Conservation (phyloP, 2,888 invertebrate species). For the Labia minor region DNA sequence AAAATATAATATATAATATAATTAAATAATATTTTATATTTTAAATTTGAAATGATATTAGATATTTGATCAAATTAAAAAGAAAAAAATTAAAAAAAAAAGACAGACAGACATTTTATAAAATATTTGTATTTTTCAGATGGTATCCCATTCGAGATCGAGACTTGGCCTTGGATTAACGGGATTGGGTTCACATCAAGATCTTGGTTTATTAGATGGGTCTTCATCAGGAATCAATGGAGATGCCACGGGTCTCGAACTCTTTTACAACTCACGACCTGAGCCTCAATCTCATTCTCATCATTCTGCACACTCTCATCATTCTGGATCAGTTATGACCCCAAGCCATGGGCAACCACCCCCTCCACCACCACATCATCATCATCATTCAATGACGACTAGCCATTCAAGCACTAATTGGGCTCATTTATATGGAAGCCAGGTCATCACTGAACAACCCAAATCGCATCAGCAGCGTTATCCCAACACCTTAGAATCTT, state of each 20-base stretch:
- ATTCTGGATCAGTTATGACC: conserved; percentile 33
- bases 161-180: conserved; percentile 60
- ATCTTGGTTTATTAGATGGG: conserved; percentile 28
- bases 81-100: too few species aligned
- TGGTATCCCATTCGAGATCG: conserved; percentile 21
- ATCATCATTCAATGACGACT: background rate
- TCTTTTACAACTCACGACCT: conserved; percentile 68
- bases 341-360: conserved; percentile 74
- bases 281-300: conserved; percentile 35
- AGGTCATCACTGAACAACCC: conserved; percentile 80
- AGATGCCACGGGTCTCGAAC: conserved; percentile 43
- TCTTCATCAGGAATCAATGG: conserved; percentile 39
- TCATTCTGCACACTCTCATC: conserved; percentile 45
- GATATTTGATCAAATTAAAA: too few species aligned
- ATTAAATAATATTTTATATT: background rate
- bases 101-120: too few species aligned
- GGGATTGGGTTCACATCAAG: conserved; percentile 47
- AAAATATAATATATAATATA: too few species aligned
- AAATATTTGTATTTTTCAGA: background rate
- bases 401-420: background rate
- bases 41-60: too few species aligned
- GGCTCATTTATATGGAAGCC: background rate
- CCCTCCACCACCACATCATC: conserved; percentile 45
- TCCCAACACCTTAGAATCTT: conserved; percentile 79
- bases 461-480: conserved; percentile 78